Base-by-base conservation (phyloP, 1,140 invertebrate genomes). In the Saccostrea echinata region DNA sequence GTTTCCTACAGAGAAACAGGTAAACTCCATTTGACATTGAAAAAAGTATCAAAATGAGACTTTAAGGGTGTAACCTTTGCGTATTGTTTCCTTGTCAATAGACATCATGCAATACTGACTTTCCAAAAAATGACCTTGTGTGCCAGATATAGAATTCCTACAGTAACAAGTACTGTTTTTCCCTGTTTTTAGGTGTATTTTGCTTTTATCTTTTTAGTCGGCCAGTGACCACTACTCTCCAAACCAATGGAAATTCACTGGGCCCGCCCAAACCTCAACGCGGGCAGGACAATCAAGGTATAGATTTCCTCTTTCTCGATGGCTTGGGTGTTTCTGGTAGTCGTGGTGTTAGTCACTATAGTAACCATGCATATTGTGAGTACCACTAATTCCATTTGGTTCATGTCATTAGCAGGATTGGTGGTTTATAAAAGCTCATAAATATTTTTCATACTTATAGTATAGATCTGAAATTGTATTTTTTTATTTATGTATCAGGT, bases 251-350 rank as follows among this genome's bases (percentile, higher is more conserved):
- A 61, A 85, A 84, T 57, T 71, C 52, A 35, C 61, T 83, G 18
- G 35, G 86, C 53, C 84, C 91, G 1, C 57, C 84, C 76, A 92
- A 91, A 86, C 89, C 90, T 30, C 85, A 89, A 13, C 88, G 90
- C 53, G 86, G 61, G 16, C 91, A 89, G 64, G 91, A 93, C 84
- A 93, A 91, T 86, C 82, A 89, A 92, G 92, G 92, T 93, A 91
- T 76, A 76, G 68, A 76, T 76, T 76, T 76, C 68, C 30, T 76
- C 68, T 33, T 30, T 76, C 68, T 76, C 30, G 68, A 33, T 76
- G 24, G 68, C 30, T 16, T 76, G 68, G 68, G 68, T 76, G 68
- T 76, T 33, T 24, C 68, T 76, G 27, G 68, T 76, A 76, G 68
- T 76, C 68, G 68, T 35, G 68, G 12, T 76, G 68, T 30, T 76